A percentile compares a stretch with the other conserved stretches of the same genome.
Evolutionary conservation across 2,113 vertebrate genomes (phyloP).

Genomic region (Salvelinus sp.): DNA sequence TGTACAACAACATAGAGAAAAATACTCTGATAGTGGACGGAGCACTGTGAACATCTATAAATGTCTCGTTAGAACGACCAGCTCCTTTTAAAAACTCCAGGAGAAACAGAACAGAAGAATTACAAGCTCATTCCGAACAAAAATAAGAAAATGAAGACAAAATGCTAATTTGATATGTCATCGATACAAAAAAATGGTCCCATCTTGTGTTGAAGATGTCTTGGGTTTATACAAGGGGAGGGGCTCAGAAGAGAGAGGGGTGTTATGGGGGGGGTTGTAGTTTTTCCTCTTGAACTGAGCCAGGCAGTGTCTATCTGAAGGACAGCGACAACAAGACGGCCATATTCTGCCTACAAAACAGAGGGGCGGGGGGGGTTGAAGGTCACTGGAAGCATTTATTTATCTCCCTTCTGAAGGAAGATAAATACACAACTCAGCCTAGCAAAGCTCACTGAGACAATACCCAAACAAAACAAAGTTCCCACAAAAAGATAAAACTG

Average conservation of each 20-base stretch:
- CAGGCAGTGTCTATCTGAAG: slow-evolving; percentile 82
- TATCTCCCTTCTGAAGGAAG: slow-evolving; percentile 74
- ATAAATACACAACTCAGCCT: slow-evolving; percentile 71
- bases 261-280: slow-evolving; percentile 49
- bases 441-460: slow-evolving; percentile 68
- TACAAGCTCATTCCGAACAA: slow-evolving; percentile 85
- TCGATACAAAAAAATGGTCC: slow-evolving; percentile 91
- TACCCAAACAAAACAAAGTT: slow-evolving; percentile 64
- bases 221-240: slow-evolving; percentile 25
- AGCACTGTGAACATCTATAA: too few species aligned
- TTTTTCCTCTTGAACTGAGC: slow-evolving; percentile 81
- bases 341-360: slow-evolving; percentile 80
- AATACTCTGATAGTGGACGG: slow-evolving; percentile 61
- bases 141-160: slow-evolving; percentile 62
- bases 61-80: too few species aligned
- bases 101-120: slow-evolving; percentile 80
- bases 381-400: slow-evolving; percentile 78
- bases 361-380: slow-evolving; percentile 68
- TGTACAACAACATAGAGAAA: slow-evolving; percentile 90
- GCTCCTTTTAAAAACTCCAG: slow-evolving; percentile 82
- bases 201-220: slow-evolving; percentile 82
- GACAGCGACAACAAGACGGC: slow-evolving; percentile 84
- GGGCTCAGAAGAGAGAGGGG: slow-evolving; percentile 47
- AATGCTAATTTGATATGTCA: slow-evolving; percentile 83
- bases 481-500: slow-evolving; percentile 70